These are phyloP conservation scores for Zygogramma bicolorata DNA, from an alignment of 2,888 invertebrate species.

Conservation along the genomic window DNA sequence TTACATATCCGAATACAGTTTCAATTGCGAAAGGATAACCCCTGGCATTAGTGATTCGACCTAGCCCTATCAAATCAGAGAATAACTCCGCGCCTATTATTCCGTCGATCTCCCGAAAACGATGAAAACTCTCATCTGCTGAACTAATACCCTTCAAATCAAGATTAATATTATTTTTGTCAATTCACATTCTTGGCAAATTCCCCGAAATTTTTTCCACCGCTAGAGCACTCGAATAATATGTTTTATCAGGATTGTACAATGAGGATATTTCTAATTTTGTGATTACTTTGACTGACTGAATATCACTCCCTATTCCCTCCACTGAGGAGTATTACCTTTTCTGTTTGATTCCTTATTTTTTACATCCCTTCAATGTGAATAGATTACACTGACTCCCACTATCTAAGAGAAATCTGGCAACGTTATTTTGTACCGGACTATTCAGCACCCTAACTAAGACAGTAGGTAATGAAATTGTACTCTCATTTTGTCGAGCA, in stretches of 20 bases:
- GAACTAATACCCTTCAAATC: background rate
- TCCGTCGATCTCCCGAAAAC: background rate
- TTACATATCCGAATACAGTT: conserved; percentile 6
- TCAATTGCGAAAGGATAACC: background rate
- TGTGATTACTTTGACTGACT: background rate
- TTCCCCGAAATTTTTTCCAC: background rate
- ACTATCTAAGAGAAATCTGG: background rate
- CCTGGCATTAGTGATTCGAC: background rate
- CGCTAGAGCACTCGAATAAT: too few species aligned
- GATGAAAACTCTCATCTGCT: background rate
- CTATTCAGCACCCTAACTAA: background rate
- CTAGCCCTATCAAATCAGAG: background rate
- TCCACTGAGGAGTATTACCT: background rate
- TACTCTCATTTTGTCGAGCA: background rate
- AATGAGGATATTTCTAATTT: background rate
- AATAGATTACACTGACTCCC: background rate
- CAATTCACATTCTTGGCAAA: background rate
- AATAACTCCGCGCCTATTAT: background rate
- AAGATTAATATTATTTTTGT: background rate
- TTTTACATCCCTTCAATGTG: background rate
- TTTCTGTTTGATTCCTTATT: background rate
- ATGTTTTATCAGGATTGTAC: background rate
- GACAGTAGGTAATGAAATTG: background rate
- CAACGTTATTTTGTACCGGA: background rate
- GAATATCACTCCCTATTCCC: background rate